Conservation (phyloP, 2,888 invertebrate species). For the Drosophila dives region DNA sequence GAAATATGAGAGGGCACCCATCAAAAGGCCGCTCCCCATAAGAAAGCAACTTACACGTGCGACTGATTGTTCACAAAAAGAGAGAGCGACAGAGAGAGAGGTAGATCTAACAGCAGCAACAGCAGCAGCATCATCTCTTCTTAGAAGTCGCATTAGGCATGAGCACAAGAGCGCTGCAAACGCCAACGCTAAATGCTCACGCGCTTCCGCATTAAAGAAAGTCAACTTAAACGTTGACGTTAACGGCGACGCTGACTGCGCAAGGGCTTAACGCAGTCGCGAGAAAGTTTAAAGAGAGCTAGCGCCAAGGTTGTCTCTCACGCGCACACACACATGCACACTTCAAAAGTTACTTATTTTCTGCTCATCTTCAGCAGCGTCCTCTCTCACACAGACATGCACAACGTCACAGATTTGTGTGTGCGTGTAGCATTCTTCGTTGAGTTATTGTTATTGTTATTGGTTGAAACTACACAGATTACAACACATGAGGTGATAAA, state of each 20-base stretch:
- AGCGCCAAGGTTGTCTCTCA: constrained; percentile 68
- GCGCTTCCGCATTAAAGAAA: constrained; percentile 76
- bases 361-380: constrained; percentile 35
- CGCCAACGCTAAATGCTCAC: constrained; percentile 63
- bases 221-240: constrained; percentile 45
- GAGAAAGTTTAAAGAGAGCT: constrained; percentile 65
- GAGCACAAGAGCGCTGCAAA: constrained; percentile 32
- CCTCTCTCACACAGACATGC: constrained; percentile 28
- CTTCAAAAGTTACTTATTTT: background rate
- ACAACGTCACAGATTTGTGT: constrained; percentile 18
- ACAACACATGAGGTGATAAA: constrained; percentile 78
- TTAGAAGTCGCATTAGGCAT: constrained; percentile 61
- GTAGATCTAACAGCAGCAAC: constrained; percentile 36
- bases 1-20: constrained; percentile 58
- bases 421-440: constrained; percentile 29
- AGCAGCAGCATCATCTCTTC: constrained; percentile 49
- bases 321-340: constrained; percentile 12
- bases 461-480: constrained; percentile 64
- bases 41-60: constrained; percentile 35
- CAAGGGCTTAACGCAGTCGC: constrained; percentile 54
- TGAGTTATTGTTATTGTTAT: constrained; percentile 49
- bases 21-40: constrained; percentile 49
- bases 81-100: constrained; percentile 13
- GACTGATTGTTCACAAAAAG: constrained; percentile 9
- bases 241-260: constrained; percentile 37